Percentiles rank a stretch among this genome's conserved stretches.
Conservation (phyloP, 2,888 invertebrate species). For the Aleiodes testaceus region DNA sequence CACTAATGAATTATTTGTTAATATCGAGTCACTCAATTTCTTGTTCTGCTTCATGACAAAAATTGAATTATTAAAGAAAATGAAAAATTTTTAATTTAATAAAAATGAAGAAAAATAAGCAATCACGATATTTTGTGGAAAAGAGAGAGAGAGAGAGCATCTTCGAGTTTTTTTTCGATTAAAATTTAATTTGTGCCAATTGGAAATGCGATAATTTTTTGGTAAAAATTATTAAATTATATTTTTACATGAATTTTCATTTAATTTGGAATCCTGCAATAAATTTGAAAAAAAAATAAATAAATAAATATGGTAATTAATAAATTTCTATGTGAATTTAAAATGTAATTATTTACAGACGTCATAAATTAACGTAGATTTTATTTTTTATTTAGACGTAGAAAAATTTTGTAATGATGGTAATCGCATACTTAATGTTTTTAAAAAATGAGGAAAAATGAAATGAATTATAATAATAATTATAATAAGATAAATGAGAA, state of each 20-base stretch:
- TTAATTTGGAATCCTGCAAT: slow-evolving; percentile 10
- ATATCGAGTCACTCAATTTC: too few species aligned
- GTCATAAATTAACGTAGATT: slow-evolving; percentile 20
- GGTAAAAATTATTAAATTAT: slow-evolving; percentile 30
- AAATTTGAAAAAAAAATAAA: slow-evolving; percentile 34
- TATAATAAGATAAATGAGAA: slow-evolving; percentile 9
- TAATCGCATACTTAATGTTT: slow-evolving; percentile 33
- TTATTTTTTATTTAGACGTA: slow-evolving; percentile 24
- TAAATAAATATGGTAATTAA: slow-evolving; percentile 40
- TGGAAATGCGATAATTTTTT: slow-evolving; percentile 19
- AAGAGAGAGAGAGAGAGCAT: slow-evolving; percentile 50
- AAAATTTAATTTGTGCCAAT: slow-evolving; percentile 35
- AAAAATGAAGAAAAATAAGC: slow-evolving; percentile 46
- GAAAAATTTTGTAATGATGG: slow-evolving; percentile 35
- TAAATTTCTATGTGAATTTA: slow-evolving; percentile 16
- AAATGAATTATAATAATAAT: slow-evolving; percentile 30
- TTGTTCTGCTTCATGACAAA: not conserved
- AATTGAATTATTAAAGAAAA: not conserved
- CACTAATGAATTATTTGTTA: not conserved
- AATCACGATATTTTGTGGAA: slow-evolving; percentile 54
- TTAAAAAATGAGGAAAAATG: slow-evolving; percentile 12
- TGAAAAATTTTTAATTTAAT: slow-evolving; percentile 23
- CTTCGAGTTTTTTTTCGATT: slow-evolving; percentile 43
- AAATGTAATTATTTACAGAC: slow-evolving; percentile 22
- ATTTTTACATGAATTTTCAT: slow-evolving; percentile 2